A percentile compares a stretch with the other conserved stretches of the same genome.
phyloP scores from a whole-genome alignment of 2,797 vertebrate genomes.

The Poecile montanus region DNA sequence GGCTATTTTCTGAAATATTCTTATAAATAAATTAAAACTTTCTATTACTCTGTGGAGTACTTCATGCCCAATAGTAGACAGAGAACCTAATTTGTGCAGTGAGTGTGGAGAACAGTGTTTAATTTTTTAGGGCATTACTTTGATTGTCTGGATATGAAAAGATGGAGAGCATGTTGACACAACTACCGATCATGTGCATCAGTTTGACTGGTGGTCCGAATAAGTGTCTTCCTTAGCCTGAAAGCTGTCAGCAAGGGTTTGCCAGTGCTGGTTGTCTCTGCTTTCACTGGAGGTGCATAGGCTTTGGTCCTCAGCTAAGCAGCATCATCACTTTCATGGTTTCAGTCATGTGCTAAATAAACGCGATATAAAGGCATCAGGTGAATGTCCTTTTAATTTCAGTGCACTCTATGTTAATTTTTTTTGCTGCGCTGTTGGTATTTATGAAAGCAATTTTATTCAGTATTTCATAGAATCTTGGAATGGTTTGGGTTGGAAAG shows the following conservation, averaged over 20 bases:
- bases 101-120: neutral
- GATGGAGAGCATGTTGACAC: neutral
- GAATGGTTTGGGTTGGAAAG: neutral
- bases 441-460: neutral
- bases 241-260: neutral
- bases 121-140: neutral
- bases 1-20: neutral
- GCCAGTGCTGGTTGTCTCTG: neutral
- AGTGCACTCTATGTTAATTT: neutral
- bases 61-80: neutral
- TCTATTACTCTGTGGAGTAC: neutral
- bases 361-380: neutral
- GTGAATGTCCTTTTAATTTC: neutral
- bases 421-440: neutral
- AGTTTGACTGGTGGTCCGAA: neutral
- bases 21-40: neutral
- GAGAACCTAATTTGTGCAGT: neutral
- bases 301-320: neutral
- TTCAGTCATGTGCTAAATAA: neutral
- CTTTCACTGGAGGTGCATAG: neutral
- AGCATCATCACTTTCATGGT: neutral
- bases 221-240: neutral
- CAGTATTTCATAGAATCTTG: neutral
- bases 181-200: neutral
- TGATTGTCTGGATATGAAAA: neutral